A percentile compares a stretch with the other conserved stretches of the same genome.
These are phyloP conservation scores for Micronycteris hirsuta DNA, from an alignment of 2,113 vertebrate species.

Conservation along the genomic window DNA sequence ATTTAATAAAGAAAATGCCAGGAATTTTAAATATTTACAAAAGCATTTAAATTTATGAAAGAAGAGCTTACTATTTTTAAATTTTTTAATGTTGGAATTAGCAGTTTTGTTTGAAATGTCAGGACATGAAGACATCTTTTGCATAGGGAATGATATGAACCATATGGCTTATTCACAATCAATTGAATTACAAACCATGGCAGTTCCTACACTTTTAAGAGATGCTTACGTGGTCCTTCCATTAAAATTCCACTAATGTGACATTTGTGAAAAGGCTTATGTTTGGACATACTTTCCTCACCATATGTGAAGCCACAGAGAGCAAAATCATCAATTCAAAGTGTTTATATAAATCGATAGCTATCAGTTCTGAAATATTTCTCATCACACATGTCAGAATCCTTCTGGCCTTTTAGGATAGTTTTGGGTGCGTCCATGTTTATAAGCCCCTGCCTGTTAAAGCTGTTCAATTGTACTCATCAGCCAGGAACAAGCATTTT, in stretches of 20 bases:
- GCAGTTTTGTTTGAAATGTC: conserved; percentile 39
- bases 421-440: not conserved
- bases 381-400: not conserved
- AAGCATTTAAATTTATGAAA: not conserved
- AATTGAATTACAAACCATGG: conserved; percentile 53
- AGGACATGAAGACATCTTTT: conserved; percentile 59
- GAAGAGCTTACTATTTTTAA: not conserved
- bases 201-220: conserved; percentile 54
- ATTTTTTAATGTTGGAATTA: conserved; percentile 9
- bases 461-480: conserved; percentile 43
- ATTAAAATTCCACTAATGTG: conserved; percentile 65
- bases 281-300: conserved; percentile 37
- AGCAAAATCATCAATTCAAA: conserved; percentile 33
- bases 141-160: conserved; percentile 53
- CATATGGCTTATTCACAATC: conserved; percentile 64
- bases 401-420: conserved; percentile 8
- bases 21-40: conserved; percentile 40
- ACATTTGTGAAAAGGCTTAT: conserved; percentile 61
- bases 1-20: conserved; percentile 27
- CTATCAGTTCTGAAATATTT: conserved; percentile 52
- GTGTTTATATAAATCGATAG: conserved; percentile 38
- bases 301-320: conserved; percentile 22
- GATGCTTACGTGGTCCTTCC: conserved; percentile 48
- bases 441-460: conserved; percentile 17
- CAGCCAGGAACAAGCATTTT: conserved; percentile 36